Percentiles rank a stretch among this genome's conserved stretches.
Conservation (phyloP, 1,140 invertebrate species). For the Trachymyrmex septentrionalis region DNA sequence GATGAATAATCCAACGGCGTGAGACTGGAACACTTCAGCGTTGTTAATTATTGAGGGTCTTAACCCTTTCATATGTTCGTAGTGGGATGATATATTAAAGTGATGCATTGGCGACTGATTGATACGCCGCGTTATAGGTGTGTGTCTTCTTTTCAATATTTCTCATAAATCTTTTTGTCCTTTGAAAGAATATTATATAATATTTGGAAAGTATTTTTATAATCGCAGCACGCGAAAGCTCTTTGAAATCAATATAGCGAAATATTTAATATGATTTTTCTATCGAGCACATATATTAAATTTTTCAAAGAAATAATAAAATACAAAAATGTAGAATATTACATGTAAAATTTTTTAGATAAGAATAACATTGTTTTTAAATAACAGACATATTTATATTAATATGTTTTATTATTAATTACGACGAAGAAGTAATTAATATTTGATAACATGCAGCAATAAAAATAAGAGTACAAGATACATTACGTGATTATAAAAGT, state of each 20-base stretch:
- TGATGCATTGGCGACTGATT: constrained; percentile 17
- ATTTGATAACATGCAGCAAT: not conserved
- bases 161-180: not conserved
- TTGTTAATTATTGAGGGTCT: constrained; percentile 32
- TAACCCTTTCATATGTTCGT: not conserved
- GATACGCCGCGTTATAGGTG: not conserved
- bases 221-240: not conserved
- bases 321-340: not conserved
- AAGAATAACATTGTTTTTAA: not conserved
- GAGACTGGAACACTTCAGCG: constrained; percentile 4
- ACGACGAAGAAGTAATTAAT: not conserved
- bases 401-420: not conserved
- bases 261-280: not conserved
- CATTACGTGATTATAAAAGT: constrained; percentile 5
- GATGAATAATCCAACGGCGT: constrained; percentile 15
- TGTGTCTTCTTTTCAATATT: not conserved
- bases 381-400: not conserved
- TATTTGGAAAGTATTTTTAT: constrained; percentile 15
- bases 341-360: constrained; percentile 5
- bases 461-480: constrained; percentile 1
- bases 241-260: not conserved
- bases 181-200: not conserved
- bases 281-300: not conserved
- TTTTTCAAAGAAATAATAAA: not conserved
- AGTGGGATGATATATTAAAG: constrained; percentile 18